A percentile compares a stretch with the other conserved stretches of the same genome.
Conservation (phyloP, 2,888 invertebrate species). For the Ernsta delagoae region DNA sequence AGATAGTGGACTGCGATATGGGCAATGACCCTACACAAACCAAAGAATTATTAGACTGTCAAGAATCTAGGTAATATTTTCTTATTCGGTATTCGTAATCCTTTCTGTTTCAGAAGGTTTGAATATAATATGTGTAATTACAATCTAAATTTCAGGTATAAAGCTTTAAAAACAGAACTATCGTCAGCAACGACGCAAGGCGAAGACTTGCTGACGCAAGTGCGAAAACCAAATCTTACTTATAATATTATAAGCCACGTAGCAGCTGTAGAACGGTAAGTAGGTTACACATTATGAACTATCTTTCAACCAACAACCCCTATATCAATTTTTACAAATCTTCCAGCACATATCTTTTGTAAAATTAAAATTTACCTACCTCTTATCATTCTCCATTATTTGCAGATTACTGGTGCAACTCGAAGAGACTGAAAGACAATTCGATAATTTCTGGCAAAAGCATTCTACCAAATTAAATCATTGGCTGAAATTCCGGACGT, state of each 20-base stretch:
- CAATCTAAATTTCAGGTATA: conserved; percentile 77
- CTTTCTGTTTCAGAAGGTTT: too few relatives aligned
- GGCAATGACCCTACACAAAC: conserved; percentile 97
- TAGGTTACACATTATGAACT: conserved; percentile 61
- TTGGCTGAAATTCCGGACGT: conserved; percentile 95
- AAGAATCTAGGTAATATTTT: conserved; percentile 85
- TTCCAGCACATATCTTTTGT: conserved; percentile 13
- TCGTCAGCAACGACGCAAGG: conserved; percentile 95
- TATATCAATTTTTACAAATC: conserved; percentile 15
- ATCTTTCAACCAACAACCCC: not conserved
- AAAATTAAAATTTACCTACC: conserved; percentile 7
- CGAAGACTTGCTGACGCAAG: conserved; percentile 91
- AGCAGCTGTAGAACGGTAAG: conserved; percentile 93
- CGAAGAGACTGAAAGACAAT: conserved; percentile 97
- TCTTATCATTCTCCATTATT: conserved; percentile 46
- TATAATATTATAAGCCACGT: conserved; percentile 93
- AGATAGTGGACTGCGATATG: conserved; percentile 95
- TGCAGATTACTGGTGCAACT: conserved; percentile 94
- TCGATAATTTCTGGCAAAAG: conserved; percentile 97
- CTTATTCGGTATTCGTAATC: too few relatives aligned
- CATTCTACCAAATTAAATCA: conserved; percentile 96
- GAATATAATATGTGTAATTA: not conserved
- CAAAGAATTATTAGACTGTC: conserved; percentile 93
- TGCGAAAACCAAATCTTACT: conserved; percentile 88
- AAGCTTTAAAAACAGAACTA: conserved; percentile 92